phyloP scores from a whole-genome alignment of 2,888 invertebrate species.

The Furcula furcula region DNA sequence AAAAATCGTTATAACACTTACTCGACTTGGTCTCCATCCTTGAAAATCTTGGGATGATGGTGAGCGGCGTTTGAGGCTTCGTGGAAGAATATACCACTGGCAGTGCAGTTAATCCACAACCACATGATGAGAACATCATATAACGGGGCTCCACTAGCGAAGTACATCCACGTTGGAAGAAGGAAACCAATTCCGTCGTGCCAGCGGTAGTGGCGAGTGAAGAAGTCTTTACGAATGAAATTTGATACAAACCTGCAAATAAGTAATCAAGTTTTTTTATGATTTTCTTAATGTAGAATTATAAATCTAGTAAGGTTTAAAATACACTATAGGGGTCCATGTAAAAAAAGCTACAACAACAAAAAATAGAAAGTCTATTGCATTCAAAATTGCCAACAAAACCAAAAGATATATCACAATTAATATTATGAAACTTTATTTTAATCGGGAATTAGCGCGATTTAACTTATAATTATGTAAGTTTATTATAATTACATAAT shows the following conservation, averaged over 20 bases:
- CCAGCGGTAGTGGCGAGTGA: slow-evolving; percentile 53
- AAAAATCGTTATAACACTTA: slow-evolving; percentile 35
- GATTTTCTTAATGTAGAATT: background rate
- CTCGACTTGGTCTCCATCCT: slow-evolving; percentile 89
- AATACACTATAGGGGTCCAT: no score
- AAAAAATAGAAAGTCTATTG: no score
- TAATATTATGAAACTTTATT: no score
- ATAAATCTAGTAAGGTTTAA: no score
- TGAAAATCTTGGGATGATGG: slow-evolving; percentile 89
- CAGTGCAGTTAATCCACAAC: slow-evolving; percentile 78
- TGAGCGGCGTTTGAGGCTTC: slow-evolving; percentile 90
- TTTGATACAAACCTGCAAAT: slow-evolving; percentile 43
- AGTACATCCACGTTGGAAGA: slow-evolving; percentile 68
- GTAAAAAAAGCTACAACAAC: no score
- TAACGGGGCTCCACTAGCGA: slow-evolving; percentile 49
- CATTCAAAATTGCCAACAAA: no score
- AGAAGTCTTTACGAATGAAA: slow-evolving; percentile 49
- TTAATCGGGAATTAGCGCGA: no score
- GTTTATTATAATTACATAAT: no score
- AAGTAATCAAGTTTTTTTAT: slow-evolving; percentile 3
- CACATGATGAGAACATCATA: slow-evolving; percentile 71
- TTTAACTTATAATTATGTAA: no score
- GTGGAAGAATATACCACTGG: slow-evolving; percentile 82
- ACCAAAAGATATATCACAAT: no score
- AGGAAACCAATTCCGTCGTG: slow-evolving; percentile 57